A percentile compares a stretch with the other conserved stretches of the same genome.
Conservation (phyloP, 1,140 invertebrate species). For the Drosophila sproati region DNA sequence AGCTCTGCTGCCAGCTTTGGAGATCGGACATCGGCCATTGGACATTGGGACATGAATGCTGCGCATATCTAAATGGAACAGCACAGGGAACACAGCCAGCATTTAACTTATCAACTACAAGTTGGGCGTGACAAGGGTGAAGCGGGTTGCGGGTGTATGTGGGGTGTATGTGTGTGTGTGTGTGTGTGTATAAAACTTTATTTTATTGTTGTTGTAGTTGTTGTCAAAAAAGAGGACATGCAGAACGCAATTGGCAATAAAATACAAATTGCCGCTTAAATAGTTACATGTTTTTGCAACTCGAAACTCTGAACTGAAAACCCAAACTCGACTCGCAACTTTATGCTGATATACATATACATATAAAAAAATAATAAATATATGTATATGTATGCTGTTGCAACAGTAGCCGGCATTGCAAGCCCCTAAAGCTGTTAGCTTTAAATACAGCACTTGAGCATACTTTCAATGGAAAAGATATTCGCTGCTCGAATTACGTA, state of each 20-base stretch:
- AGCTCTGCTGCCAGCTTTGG: background rate
- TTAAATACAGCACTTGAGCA: background rate
- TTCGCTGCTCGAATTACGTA: slow-evolving; percentile 17
- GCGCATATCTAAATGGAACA: slow-evolving; percentile 35
- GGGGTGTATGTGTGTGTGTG: background rate
- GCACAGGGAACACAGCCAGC: slow-evolving; percentile 39
- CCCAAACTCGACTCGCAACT: background rate
- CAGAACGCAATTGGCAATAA: slow-evolving; percentile 71
- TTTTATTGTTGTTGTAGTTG: slow-evolving; percentile 11
- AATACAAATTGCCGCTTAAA: slow-evolving; percentile 83
- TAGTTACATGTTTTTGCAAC: slow-evolving; percentile 62
- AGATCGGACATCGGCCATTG: too few relatives aligned
- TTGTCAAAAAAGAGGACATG: slow-evolving; percentile 33
- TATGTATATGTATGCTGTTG: background rate
- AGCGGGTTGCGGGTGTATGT: background rate
- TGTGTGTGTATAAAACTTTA: slow-evolving; percentile 19
- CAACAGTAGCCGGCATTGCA: background rate
- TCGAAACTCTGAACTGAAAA: background rate
- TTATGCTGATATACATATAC: background rate
- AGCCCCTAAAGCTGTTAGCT: background rate
- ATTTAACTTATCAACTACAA: slow-evolving; percentile 73
- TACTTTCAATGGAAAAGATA: background rate
- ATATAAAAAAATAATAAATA: background rate
- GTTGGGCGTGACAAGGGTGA: slow-evolving; percentile 6
- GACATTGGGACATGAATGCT: background rate